phyloP scores from a whole-genome alignment of 2,113 vertebrate genomes.

The Petaurus breviceps region DNA sequence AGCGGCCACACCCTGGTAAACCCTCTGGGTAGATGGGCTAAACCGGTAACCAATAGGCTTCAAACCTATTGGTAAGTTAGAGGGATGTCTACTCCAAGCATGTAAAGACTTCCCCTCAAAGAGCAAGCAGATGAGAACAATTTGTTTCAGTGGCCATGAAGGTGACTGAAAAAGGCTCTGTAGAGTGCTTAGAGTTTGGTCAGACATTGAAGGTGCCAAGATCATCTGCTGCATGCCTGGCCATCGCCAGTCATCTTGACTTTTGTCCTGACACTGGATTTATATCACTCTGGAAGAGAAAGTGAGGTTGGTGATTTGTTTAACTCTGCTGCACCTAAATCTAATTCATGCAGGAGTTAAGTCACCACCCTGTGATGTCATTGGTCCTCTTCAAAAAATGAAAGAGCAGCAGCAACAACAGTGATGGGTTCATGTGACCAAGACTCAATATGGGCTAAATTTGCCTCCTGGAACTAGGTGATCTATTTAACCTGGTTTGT shows the following conservation, averaged over 20 bases:
- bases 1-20: too few relatives aligned
- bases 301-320: background rate
- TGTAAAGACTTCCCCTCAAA: background rate
- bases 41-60: background rate
- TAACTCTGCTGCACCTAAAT: too few relatives aligned
- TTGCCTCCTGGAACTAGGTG: too few relatives aligned
- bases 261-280: background rate
- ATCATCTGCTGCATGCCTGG: background rate
- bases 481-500: too few relatives aligned
- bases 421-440: too few relatives aligned
- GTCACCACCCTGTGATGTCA: too few relatives aligned
- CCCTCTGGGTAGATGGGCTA: background rate
- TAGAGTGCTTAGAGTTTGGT: background rate
- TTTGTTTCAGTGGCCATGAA: background rate
- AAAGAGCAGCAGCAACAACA: too few relatives aligned
- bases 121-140: background rate
- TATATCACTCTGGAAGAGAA: background rate
- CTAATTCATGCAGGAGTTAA: too few relatives aligned
- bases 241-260: background rate
- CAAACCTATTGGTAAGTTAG: background rate
- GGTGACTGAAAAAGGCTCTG: background rate
- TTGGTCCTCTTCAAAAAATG: too few relatives aligned
- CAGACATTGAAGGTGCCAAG: background rate
- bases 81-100: background rate
- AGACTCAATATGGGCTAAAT: too few relatives aligned